Base-by-base conservation (phyloP, 2,888 invertebrate species). In the Digitonthophagus gazella region DNA sequence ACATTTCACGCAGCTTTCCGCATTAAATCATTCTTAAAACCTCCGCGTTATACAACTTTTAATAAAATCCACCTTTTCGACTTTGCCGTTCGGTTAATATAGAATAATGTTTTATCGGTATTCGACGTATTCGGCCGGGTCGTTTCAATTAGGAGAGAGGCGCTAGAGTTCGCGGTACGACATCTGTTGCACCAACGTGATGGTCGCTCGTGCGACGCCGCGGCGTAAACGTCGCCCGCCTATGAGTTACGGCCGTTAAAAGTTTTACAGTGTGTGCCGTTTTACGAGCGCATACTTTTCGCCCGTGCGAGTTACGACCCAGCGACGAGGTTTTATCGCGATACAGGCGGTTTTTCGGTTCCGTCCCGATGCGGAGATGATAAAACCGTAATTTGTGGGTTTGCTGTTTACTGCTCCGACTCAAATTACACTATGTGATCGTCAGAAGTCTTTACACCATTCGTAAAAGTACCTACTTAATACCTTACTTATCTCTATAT, bases 231-330 rank as follows among this genome's bases (percentile, higher is more conserved):
- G 61, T 61, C 61, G n/a, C 19, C 6, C 61, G 61, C 19, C 61
- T 18, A 61, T 61, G 61, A 61, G 18, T 61, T 61, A 61, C 61
- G 61, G 61, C 20, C 61, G 61, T 61, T 19, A 61, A 61, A 61
- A 61, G 61, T 61, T 61, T 61, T 61, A 61, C 61, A 61, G 61
- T 61, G 61, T 61, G 61, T 61, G 18, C 20, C 61, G 20, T 61
- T 61, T 61, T 61, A 61, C 61, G 61, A 61, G 28, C 28, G 66
- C 66, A 68, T 68, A 68, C 65, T 68, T 68, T 68, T 68, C 64
- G 58, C 68, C 64, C 28, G 28, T 11, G 11, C 28, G 28, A 44
- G 28, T 44, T 44, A 44, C 28, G 28, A 44, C 28, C 28, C 1
- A 1, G 28, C 28, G 28, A 44, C 28, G 28, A 44, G 28, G 28